Evolutionary conservation across 2,797 vertebrate genomes (phyloP).

Genomic region (Triplophysa bombifrons): DNA sequence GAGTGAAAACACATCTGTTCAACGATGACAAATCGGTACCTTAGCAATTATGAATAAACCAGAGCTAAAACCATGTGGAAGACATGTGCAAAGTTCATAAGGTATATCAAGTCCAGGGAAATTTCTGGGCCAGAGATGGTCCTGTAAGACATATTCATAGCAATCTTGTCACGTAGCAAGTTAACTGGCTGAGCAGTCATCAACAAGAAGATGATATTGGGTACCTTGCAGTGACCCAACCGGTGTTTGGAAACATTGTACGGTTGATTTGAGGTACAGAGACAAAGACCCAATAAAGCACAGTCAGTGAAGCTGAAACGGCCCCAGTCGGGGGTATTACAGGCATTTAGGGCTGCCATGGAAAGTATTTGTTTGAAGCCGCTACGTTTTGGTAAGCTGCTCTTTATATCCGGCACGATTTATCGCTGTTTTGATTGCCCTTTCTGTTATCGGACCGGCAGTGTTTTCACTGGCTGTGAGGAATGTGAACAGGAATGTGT

Average conservation of each 20-base stretch:
- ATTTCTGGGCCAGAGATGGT: neutral
- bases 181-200: neutral
- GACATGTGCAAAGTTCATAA: neutral
- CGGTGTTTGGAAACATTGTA: slow-evolving; percentile 19
- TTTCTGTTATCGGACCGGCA: slow-evolving; percentile 64
- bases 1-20: slow-evolving; percentile 20
- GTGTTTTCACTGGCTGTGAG: slow-evolving; percentile 66
- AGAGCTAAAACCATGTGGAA: slow-evolving; percentile 6
- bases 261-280: slow-evolving; percentile 2
- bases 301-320: slow-evolving; percentile 60
- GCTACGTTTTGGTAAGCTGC: slow-evolving; percentile 60
- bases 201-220: neutral
- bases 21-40: slow-evolving; percentile 37
- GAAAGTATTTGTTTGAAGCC: slow-evolving; percentile 67
- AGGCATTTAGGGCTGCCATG: slow-evolving; percentile 51
- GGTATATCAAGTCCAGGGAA: neutral
- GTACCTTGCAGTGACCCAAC: slow-evolving; percentile 5
- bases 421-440: slow-evolving; percentile 68
- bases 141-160: neutral
- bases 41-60: slow-evolving; percentile 35
- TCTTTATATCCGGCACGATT: slow-evolving; percentile 66
- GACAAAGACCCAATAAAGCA: slow-evolving; percentile 50
- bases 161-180: neutral
- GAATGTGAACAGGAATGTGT: slow-evolving; percentile 69
- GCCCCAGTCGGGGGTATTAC: slow-evolving; percentile 56